These are phyloP conservation scores for Oreocharis arfaki DNA, from an alignment of 2,113 vertebrate genomes.

Conservation along the genomic window DNA sequence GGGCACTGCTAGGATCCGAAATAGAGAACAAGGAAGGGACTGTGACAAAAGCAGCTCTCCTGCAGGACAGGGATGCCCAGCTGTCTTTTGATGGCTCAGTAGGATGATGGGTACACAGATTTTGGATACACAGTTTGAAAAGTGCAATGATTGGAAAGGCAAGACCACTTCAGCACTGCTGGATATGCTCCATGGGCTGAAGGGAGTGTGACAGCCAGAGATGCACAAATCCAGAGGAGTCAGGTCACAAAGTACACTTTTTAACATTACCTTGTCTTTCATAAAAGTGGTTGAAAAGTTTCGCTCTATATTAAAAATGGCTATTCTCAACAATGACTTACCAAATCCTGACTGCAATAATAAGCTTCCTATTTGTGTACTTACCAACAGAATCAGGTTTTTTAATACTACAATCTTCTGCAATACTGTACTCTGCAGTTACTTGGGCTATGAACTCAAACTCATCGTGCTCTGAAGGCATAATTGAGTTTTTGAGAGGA, in stretches of 20 bases:
- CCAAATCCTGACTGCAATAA: not conserved
- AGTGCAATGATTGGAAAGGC: not conserved
- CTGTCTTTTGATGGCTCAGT: not conserved
- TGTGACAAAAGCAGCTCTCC: not conserved
- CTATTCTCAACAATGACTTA: not conserved
- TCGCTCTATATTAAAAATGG: not conserved
- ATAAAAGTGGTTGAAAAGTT: not conserved
- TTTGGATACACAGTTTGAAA: not conserved
- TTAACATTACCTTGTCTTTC: not conserved
- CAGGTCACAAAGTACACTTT: not conserved
- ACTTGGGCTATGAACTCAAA: not conserved
- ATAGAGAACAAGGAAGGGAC: not conserved
- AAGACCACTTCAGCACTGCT: not conserved
- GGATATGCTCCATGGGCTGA: not conserved
- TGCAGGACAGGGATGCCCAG: not conserved
- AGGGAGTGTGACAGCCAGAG: not conserved
- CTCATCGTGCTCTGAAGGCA: not conserved
- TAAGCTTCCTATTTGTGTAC: not conserved
- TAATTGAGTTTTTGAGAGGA: not conserved
- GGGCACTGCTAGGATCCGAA: not conserved
- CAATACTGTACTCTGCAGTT: not conserved
- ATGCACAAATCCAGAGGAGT: not conserved
- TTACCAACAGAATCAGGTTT: not conserved
- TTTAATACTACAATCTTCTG: not conserved
- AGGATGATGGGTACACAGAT: not conserved